Evolutionary conservation across 2,888 invertebrate genomes (phyloP), one percentile per base, ranked within the genome.

Genomic region (Ctenicera cuprea): DNA sequence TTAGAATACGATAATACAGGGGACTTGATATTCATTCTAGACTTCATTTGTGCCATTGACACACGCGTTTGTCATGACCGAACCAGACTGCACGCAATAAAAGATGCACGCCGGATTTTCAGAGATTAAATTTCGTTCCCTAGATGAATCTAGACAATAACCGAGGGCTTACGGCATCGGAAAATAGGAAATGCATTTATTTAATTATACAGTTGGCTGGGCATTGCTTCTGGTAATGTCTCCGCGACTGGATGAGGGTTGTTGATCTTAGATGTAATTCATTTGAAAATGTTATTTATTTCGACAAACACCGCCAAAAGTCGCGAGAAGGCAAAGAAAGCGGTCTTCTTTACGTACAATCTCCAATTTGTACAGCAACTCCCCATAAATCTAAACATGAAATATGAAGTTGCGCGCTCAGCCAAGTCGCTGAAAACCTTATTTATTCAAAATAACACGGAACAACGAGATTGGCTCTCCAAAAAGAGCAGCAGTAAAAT

Each of bases 11-110:
- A 70, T 71, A 73, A 66, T 73, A 57, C 62, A 18, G 67, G 73
- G 76, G 73, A 71, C 71, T 73, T 73, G 76, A 71, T 75, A 81
- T 80, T 80, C 80, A 78, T 81, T 81, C 79, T 77, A 78, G 80
- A 82, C 84, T 84, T 83, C 83, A 83, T 84, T 72, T 83, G 82
- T 83, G 77, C 77, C 80, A 83, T 83, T 83, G 84, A 84, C 84
- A 83, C 83, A 84, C 80, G 82, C 82, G 81, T 83, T 82, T 82
- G 83, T 84, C 84, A 83, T 82, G 82, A 79, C 43, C 38, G 61
- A 70, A 75, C 78, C 79, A 80, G 80, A 76, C 79, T 79, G 81
- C 81, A 81, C 80, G 82, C 81, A 80, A 83, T 81, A 82, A 82
- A 81, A 82, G 82, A 82, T 82, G 80, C 79, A 80, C 79, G 70